Conservation (phyloP, 2,797 vertebrate genomes). For the Hippopotamyrus pictus region DNA sequence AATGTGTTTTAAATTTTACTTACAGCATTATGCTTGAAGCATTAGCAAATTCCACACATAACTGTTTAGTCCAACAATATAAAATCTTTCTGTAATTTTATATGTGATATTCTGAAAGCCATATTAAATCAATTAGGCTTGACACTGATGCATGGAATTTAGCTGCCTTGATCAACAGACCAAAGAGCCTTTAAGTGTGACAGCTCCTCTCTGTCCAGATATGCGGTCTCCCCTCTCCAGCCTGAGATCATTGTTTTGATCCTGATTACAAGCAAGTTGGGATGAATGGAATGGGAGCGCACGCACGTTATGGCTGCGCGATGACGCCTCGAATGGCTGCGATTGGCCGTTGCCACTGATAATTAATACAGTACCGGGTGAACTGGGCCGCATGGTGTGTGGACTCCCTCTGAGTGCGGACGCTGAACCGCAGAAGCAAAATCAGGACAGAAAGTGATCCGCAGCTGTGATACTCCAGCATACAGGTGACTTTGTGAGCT, state of each 20-base stretch:
- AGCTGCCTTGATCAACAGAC: conserved; percentile 1
- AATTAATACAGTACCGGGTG: not conserved
- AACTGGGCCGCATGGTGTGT: not conserved
- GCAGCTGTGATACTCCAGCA: not conserved
- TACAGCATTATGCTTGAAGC: not conserved
- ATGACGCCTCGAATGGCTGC: not conserved
- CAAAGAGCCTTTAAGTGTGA: not conserved
- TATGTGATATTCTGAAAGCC: not conserved
- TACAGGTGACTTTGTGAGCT: not conserved
- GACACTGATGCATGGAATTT: not conserved
- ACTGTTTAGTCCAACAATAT: not conserved
- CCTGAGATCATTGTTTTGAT: not conserved
- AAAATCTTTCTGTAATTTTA: not conserved
- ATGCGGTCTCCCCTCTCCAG: not conserved
- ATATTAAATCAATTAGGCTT: conserved; percentile 19
- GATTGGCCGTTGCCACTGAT: not conserved
- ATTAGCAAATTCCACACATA: not conserved
- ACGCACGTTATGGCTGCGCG: not conserved
- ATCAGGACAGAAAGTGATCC: not conserved
- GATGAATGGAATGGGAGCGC: not conserved
- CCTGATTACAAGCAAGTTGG: not conserved
- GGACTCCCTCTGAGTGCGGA: not conserved
- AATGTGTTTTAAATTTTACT: not conserved
- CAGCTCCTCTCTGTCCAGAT: not conserved
- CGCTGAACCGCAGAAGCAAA: not conserved